A percentile compares a stretch with the other conserved stretches of the same genome.
Conservation (phyloP, 2,888 invertebrate genomes). For the Apamea anceps region DNA sequence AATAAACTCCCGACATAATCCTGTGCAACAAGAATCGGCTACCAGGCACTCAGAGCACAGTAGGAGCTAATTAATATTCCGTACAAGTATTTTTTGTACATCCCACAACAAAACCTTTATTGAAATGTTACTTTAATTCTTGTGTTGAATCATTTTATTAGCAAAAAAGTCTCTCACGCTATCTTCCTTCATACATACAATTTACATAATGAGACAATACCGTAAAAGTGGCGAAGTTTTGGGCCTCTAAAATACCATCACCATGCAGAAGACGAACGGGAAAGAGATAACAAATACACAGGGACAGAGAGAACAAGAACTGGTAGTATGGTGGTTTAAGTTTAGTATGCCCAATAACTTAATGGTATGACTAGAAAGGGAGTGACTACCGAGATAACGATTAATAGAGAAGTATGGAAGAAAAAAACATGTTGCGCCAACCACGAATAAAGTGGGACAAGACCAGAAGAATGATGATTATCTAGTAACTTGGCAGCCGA, state of each 20-base stretch:
- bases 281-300: too few relatives aligned
- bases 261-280: neutral
- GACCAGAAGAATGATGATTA: too few relatives aligned
- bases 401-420: too few relatives aligned
- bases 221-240: neutral
- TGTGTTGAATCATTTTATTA: slow-evolving; percentile 30
- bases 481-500: neutral
- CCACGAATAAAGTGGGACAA: too few relatives aligned
- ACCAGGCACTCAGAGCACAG: slow-evolving; percentile 49
- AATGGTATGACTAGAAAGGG: too few relatives aligned
- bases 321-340: neutral
- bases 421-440: too few relatives aligned
- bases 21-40: slow-evolving; percentile 32
- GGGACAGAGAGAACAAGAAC: too few relatives aligned
- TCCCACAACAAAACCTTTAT: slow-evolving; percentile 43
- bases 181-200: neutral
- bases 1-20: slow-evolving; percentile 32
- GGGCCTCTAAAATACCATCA: neutral
- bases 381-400: too few relatives aligned
- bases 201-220: neutral
- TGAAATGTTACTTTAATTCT: slow-evolving; percentile 32
- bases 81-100: slow-evolving; percentile 46
- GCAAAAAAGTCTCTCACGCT: slow-evolving; percentile 9
- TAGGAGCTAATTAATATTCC: slow-evolving; percentile 52
- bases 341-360: neutral